phyloP scores from a whole-genome alignment of 2,888 invertebrate genomes.

The Colletes collaris region DNA sequence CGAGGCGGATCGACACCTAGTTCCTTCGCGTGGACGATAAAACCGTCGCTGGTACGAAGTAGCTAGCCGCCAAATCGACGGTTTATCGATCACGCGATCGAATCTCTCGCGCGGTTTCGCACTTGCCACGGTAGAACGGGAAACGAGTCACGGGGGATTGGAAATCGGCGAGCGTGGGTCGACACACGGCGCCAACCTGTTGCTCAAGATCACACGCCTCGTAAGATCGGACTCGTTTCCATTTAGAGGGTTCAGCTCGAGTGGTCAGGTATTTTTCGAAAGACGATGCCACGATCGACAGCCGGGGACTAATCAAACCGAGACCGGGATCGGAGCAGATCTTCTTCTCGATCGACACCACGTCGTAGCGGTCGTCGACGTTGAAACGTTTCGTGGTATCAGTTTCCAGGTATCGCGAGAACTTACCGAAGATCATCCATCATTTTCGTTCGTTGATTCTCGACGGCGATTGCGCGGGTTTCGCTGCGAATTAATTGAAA shows the following conservation, averaged over 20 bases:
- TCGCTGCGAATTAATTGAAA: conserved; percentile 36
- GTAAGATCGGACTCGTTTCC: conserved; percentile 74
- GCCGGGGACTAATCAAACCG: conserved; percentile 59
- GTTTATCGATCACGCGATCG: conserved; percentile 68
- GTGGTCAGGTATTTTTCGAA: conserved; percentile 34
- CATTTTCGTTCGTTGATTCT: conserved; percentile 35
- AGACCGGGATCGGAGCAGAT: conserved; percentile 22
- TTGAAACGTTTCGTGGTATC: conserved; percentile 33
- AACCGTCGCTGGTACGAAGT: conserved; percentile 39
- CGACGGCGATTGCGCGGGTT: conserved; percentile 22
- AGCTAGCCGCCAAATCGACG: conserved; percentile 51
- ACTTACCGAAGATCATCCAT: conserved; percentile 43
- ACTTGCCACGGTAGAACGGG: conserved; percentile 59
- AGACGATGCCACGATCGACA: conserved; percentile 51
- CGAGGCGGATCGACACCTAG: conserved; percentile 41
- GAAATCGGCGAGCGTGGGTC: conserved; percentile 79
- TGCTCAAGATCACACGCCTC: conserved; percentile 78
- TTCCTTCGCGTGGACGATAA: conserved; percentile 53
- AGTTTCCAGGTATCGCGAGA: conserved; percentile 39
- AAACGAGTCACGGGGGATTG: conserved; percentile 72
- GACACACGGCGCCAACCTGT: conserved; percentile 82
- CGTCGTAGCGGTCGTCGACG: conserved; percentile 5
- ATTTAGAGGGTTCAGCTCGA: conserved; percentile 69
- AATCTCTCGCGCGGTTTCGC: conserved; percentile 57
- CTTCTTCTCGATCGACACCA: conserved; percentile 44